These are phyloP conservation scores for Cephalopterus ornatus DNA, from an alignment of 2,113 vertebrate genomes.

Conservation along the genomic window DNA sequence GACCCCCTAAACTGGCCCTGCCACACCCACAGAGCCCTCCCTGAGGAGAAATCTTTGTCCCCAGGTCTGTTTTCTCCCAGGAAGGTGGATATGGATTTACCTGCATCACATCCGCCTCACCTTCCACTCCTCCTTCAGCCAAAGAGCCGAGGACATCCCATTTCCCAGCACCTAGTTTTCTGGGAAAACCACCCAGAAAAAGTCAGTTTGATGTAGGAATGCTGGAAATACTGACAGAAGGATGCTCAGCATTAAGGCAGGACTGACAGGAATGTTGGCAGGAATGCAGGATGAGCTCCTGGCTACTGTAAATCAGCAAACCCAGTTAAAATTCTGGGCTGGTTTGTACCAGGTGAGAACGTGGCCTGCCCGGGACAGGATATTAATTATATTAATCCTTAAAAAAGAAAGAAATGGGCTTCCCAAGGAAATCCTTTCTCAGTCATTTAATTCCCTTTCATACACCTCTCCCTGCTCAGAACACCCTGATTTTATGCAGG, in stretches of 20 bases:
- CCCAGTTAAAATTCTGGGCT: not conserved
- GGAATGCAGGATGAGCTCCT: not conserved
- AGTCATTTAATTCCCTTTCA: constrained; percentile 43
- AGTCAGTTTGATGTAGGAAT: rapidly evolving
- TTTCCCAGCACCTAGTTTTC: not conserved
- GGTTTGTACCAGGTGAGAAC: not conserved
- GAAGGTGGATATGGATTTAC: rapidly evolving
- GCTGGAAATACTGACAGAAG: not conserved
- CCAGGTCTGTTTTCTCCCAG: not conserved
- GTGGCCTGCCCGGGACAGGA: not conserved
- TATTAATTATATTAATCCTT: constrained; percentile 58
- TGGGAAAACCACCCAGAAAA: not conserved
- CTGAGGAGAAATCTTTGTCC: rapidly evolving
- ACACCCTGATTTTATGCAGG: constrained; percentile 62
- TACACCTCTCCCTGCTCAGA: not conserved
- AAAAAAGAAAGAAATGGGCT: constrained; percentile 12
- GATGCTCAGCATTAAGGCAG: not conserved
- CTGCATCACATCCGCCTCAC: not conserved
- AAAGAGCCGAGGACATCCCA: rapidly evolving
- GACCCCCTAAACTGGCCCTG: not conserved
- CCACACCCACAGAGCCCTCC: not conserved
- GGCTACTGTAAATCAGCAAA: not conserved
- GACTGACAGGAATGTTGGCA: not conserved
- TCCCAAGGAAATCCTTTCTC: constrained; percentile 36
- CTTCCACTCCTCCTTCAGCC: not conserved